A percentile compares a stretch with the other conserved stretches of the same genome.
These are phyloP conservation scores for Herpailurus yagouaroundi DNA, from an alignment of 2,113 vertebrate species.

Conservation along the genomic window DNA sequence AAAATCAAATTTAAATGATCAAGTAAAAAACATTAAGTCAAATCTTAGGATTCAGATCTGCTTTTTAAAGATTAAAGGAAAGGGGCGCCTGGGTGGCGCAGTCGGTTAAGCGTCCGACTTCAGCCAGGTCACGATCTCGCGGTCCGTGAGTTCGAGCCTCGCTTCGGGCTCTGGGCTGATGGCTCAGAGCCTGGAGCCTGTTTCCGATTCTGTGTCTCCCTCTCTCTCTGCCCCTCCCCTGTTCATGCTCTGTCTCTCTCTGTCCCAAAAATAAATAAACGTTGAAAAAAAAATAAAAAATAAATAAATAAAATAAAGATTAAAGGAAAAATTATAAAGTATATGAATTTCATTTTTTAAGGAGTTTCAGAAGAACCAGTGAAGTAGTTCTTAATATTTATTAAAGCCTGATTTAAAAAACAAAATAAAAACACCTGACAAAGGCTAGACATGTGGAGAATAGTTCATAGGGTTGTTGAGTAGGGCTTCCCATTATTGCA, in stretches of 20 bases:
- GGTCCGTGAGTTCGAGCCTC: too few relatives aligned
- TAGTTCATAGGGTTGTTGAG: neutral
- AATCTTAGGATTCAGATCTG: neutral
- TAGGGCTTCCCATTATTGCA: neutral
- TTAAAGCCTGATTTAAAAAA: neutral
- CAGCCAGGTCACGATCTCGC: too few relatives aligned
- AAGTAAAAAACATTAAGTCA: neutral
- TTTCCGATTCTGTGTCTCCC: too few relatives aligned
- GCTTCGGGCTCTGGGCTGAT: too few relatives aligned
- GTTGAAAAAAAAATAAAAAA: too few relatives aligned
- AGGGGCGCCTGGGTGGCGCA: neutral
- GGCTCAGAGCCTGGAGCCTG: too few relatives aligned
- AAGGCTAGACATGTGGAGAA: neutral
- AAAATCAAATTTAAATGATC: neutral
- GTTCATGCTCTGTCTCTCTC: too few relatives aligned
- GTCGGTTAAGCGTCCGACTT: too few relatives aligned
- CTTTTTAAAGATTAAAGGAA: slow-evolving; percentile 46
- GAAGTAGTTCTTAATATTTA: neutral
- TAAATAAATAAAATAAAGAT: neutral
- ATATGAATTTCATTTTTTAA: slow-evolving; percentile 6
- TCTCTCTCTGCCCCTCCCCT: too few relatives aligned
- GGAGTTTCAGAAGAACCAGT: slow-evolving; percentile 13
- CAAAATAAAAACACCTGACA: too few relatives aligned
- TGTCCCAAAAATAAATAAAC: too few relatives aligned
- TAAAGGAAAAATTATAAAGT: slow-evolving; percentile 42